Percentiles rank a stretch among this genome's conserved stretches.
Evolutionary conservation across 2,797 vertebrate species (phyloP).

Genomic region (Bryconaethiops microstoma): DNA sequence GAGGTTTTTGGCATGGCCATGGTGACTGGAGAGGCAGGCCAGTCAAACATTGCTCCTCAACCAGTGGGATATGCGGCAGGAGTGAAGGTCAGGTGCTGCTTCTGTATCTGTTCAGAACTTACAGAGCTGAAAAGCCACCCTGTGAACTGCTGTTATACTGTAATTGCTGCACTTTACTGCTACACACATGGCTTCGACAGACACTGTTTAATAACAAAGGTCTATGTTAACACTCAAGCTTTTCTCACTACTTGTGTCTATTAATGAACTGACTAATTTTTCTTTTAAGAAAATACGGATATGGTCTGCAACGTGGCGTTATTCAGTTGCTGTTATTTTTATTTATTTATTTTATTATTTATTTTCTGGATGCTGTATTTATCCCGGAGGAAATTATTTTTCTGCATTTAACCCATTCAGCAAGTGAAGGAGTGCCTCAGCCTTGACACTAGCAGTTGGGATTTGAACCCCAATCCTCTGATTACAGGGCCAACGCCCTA

Average conservation of each 20-base stretch:
- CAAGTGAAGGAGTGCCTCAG: too few species aligned
- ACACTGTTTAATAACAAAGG: background rate
- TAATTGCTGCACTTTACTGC: background rate
- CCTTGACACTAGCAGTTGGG: too few species aligned
- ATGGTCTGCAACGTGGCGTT: too few species aligned
- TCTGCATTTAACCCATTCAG: too few species aligned
- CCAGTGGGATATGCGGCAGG: conserved; percentile 95
- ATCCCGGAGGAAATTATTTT: too few species aligned
- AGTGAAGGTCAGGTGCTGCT: conserved; percentile 81
- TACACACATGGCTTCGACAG: background rate
- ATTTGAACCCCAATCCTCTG: too few species aligned
- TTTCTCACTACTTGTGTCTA: background rate
- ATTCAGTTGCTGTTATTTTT: background rate
- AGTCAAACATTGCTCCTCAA: conserved; percentile 95
- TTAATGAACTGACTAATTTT: background rate
- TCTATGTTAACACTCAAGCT: background rate
- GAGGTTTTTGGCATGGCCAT: conserved; percentile 95
- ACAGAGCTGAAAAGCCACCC: background rate
- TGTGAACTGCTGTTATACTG: background rate
- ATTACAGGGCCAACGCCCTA: too few species aligned
- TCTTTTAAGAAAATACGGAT: background rate
- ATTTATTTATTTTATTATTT: too few species aligned
- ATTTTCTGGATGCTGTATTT: background rate
- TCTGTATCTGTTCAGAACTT: background rate
- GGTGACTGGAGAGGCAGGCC: conserved; percentile 88